Evolutionary conservation across 2,113 vertebrate genomes (phyloP), one percentile per base, ranked within the genome.

Genomic region (Grus americana): DNA sequence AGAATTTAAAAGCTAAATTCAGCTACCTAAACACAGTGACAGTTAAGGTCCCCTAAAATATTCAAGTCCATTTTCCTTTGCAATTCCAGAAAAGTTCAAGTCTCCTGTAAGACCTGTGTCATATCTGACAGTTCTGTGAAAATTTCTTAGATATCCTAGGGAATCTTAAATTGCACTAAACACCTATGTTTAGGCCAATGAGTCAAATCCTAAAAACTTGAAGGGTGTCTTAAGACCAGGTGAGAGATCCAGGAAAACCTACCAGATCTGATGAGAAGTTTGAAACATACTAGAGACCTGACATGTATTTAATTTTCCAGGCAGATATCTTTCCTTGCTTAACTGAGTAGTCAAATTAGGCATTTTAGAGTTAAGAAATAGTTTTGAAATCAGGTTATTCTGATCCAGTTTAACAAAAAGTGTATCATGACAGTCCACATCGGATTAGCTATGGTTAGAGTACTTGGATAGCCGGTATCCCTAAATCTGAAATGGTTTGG

Each of bases 351-450:
- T 70, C 32, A 40, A 40, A 42, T 38, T 46, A 5, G 20, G 14
- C 17, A 58, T 58, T 74, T 82, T 52, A 38, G 32, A 34, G 24
- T 50, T 11, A 66, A 49, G 4, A 49, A 57, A 44, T 16, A 46
- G 11, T 67, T 34, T 66, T 34, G 29, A 19, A 6, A 38, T 52
- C 8, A 66, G 22, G 15, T 59, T 81, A 82, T 52, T 61, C 47
- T 47, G 12, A 47, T 55, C 5, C 27, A 44, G 11, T 58, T 66
- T 36, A 74, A 66, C 22, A 75, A 70, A 79, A 79, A 65, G 18
- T 2, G 1, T 46, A 57, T 6, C 5, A 27, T 32, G 9, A n/a
- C 12, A 15, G 34, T 63, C 29, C 19, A 15, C 2, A 1, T 74
- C 15, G 11, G 34, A 40, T 66, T 52, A 67, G 6, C 19, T 62